Percentiles rank a stretch among this genome's conserved stretches.
Evolutionary conservation across 2,888 invertebrate genomes (phyloP).

Genomic region (Endotricha flammealis): DNA sequence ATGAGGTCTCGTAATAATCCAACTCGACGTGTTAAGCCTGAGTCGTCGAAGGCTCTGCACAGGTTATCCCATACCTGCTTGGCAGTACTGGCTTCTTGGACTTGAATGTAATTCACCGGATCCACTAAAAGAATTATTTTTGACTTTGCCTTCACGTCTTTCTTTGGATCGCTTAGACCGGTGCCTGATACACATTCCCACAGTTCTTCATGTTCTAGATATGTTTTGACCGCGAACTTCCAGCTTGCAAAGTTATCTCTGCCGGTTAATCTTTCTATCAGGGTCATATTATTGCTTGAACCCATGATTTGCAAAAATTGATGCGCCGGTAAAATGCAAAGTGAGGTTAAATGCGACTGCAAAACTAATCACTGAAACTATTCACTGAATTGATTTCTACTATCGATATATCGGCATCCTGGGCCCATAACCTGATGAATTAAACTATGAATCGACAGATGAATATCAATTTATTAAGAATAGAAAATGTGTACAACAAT

Average conservation of each 20-base stretch:
- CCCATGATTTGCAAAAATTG: not conserved
- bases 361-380: not conserved
- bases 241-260: not conserved
- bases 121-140: conserved; percentile 18
- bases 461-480: no score
- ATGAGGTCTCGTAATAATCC: conserved; percentile 20
- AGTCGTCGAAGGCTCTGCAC: conserved; percentile 21
- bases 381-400: not conserved
- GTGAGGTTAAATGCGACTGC: not conserved
- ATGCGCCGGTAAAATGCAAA: no score
- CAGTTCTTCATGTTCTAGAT: conserved; percentile 21
- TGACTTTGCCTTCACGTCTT: conserved; percentile 15
- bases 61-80: conserved; percentile 19
- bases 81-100: conserved; percentile 16
- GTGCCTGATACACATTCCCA: conserved; percentile 18
- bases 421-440: not conserved
- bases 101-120: conserved; percentile 17
- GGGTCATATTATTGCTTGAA: not conserved
- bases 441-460: no score
- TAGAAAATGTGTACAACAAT: no score
- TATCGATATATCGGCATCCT: not conserved
- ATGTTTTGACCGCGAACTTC: conserved; percentile 8
- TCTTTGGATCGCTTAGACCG: conserved; percentile 9
- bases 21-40: conserved; percentile 17
- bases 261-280: not conserved